Evolutionary conservation across 1,140 invertebrate genomes (phyloP), one percentile per base, ranked within the genome.

Genomic region (Danaus plexippus): DNA sequence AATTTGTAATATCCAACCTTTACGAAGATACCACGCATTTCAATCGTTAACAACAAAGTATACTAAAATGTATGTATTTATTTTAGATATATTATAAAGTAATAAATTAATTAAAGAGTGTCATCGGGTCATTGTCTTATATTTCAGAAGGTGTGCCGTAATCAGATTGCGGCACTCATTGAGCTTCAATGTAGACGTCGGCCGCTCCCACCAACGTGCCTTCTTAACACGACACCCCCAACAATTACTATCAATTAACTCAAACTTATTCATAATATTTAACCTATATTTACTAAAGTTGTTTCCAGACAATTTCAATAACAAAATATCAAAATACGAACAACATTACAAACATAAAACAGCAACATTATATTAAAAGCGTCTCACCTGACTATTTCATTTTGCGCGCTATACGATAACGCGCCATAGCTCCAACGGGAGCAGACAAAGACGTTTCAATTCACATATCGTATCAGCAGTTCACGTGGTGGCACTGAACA

Each of bases 111-210:
- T 32, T 32, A 32, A 32, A 32, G 7, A 32, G 22, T n/a, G n/a
- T 32, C 22, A 32, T 32, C 7, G 22, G 22, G 22, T 32, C 22
- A 32, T 32, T 70, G 63, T 73, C 69, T 75, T 60, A 64, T 70
- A 69, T 67, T 66, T 72, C 65, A 71, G 78, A 76, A 73, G 79
- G 79, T 78, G 76, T 77, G 82, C 82, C 75, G 76, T 86, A 86
- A 86, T 84, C 77, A 82, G 82, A 84, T 84, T 86, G 82, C 79
- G 74, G 75, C 77, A 84, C 58, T 86, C 64, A 66, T 84, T 78
- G 71, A 77, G 79, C 82, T 86, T 86, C 82, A 64, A 55, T 52
- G 70, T 69, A 74, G 71, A 79, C 71, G 71, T 71, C 66, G 71
- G 69, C 77, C 77, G 77, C 79, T 85, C 77, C 80, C 80, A 73